phyloP scores from a whole-genome alignment of 2,797 vertebrate genomes.

The Cichlasoma orientale region DNA sequence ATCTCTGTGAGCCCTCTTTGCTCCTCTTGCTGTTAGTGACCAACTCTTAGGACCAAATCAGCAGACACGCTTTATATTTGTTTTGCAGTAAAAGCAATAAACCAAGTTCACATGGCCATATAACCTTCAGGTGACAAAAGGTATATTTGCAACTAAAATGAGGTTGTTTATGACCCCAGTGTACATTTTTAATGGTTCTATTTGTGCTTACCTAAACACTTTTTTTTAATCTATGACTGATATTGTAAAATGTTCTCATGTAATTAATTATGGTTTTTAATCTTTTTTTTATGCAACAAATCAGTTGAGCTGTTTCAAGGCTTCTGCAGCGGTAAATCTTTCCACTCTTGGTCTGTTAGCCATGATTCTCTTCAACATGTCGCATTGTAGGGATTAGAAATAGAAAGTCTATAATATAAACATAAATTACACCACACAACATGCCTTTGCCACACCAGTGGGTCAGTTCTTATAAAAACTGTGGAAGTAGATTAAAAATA shows the following conservation, averaged over 20 bases:
- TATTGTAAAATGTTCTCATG: neutral
- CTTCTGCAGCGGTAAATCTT: neutral
- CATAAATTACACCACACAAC: neutral
- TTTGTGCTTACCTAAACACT: neutral
- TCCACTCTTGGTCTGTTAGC: neutral
- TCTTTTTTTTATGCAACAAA: neutral
- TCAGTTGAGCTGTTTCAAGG: neutral
- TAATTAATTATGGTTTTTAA: neutral
- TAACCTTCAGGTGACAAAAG: neutral
- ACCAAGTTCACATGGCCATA: accelerated
- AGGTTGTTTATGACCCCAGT: neutral
- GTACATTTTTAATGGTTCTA: neutral
- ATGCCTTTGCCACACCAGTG: neutral
- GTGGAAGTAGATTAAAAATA: neutral
- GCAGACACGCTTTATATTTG: too few relatives aligned
- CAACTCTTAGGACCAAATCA: neutral
- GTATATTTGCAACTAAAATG: neutral
- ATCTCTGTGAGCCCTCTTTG: neutral
- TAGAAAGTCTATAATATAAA: too few relatives aligned
- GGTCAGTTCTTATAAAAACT: neutral
- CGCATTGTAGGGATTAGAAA: neutral
- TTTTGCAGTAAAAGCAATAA: neutral
- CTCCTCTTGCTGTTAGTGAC: neutral
- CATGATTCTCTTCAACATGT: neutral
- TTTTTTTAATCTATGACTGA: neutral